A percentile compares a stretch with the other conserved stretches of the same genome.
These are phyloP conservation scores for Zele albiditarsus DNA, from an alignment of 2,888 invertebrate species.

Conservation along the genomic window DNA sequence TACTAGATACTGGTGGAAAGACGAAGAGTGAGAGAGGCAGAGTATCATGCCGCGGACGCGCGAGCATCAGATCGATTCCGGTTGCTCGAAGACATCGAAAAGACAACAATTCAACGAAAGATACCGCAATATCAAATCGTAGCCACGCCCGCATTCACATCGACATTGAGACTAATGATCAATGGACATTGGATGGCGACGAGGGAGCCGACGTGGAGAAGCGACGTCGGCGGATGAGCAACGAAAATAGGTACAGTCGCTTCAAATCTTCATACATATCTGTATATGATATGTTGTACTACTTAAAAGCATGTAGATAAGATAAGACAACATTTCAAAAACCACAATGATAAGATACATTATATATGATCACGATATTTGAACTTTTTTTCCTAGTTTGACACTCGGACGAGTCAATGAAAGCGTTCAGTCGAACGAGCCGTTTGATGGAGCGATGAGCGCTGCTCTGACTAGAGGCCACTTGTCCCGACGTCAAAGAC, in stretches of 20 bases:
- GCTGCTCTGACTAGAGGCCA: conserved; percentile 71
- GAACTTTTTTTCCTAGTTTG: neutral
- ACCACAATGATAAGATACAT: conserved; percentile 2
- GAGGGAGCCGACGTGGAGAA: conserved; percentile 25
- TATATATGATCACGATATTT: too few relatives aligned
- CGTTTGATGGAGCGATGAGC: conserved; percentile 73
- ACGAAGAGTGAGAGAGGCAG: neutral
- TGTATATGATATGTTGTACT: neutral
- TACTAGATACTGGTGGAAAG: conserved; percentile 9
- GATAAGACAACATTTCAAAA: neutral
- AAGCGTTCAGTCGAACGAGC: conserved; percentile 52
- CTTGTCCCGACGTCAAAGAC: conserved; percentile 69
- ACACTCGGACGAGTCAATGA: conserved; percentile 32
- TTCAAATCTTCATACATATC: neutral
- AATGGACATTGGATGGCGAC: conserved; percentile 23
- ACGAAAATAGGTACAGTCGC: conserved; percentile 12
- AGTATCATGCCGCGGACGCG: conserved; percentile 32
- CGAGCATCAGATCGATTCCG: conserved; percentile 36
- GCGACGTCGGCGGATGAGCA: conserved; percentile 28
- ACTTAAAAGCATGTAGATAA: neutral
- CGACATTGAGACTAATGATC: conserved; percentile 23
- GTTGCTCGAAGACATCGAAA: conserved; percentile 22
- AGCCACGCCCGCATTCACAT: conserved; percentile 33
- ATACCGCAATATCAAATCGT: neutral
- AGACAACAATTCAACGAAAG: conserved; percentile 25